Evolutionary conservation across 1,140 invertebrate genomes (phyloP).

Genomic region (Brachionus rubens): DNA sequence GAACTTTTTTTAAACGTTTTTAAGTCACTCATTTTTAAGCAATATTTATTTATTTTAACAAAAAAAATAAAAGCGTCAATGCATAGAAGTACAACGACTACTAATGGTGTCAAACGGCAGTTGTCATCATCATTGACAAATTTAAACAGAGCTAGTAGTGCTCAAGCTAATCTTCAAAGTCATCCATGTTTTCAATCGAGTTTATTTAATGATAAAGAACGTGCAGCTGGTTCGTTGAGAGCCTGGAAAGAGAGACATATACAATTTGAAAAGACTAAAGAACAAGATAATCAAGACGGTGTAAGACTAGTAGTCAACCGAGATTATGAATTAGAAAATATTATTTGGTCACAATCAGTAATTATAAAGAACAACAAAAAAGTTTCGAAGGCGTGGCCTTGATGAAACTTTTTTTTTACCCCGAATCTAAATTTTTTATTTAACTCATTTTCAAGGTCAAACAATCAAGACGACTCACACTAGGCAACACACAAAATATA

Average conservation of each 20-base stretch:
- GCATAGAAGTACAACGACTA: slow-evolving; percentile 15
- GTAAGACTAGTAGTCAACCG: slow-evolving; percentile 4
- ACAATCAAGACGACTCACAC: slow-evolving; percentile 38
- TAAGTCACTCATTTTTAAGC: no score
- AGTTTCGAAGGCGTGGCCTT: no score
- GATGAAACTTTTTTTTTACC: no score
- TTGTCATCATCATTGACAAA: background rate
- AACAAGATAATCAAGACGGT: slow-evolving; percentile 24
- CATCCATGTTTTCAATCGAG: slow-evolving; percentile 52
- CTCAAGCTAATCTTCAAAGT: slow-evolving; percentile 54
- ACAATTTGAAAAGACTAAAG: background rate
- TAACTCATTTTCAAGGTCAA: slow-evolving; percentile 5
- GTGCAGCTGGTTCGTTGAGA: slow-evolving; percentile 51
- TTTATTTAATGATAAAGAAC: slow-evolving; percentile 51
- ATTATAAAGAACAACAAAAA: background rate
- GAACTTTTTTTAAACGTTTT: no score
- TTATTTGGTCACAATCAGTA: slow-evolving; percentile 32
- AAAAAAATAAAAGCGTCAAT: background rate
- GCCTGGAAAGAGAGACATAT: slow-evolving; percentile 44
- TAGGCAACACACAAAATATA: slow-evolving; percentile 23
- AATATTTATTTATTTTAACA: no score
- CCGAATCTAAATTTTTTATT: no score
- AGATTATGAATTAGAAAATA: slow-evolving; percentile 1
- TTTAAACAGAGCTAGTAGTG: slow-evolving; percentile 52
- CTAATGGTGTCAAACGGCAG: background rate